Conservation (phyloP, 2,888 invertebrate genomes). For the Coenonympha glycerion region DNA sequence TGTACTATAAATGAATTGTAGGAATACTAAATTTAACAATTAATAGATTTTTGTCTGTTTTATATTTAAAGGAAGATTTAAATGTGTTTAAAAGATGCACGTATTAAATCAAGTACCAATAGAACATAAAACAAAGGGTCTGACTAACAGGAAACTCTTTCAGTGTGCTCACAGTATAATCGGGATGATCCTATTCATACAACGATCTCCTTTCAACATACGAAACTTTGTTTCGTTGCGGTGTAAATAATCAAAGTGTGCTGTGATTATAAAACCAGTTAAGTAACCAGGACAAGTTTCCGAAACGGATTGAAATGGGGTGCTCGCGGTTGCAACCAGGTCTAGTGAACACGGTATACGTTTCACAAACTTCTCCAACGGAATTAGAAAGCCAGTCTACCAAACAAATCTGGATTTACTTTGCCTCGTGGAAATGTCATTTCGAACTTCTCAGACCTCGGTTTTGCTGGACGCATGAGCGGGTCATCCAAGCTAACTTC, state of each 20-base stretch:
- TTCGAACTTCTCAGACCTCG: conserved; percentile 47
- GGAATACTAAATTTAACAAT: too few species aligned
- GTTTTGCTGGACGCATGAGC: conserved; percentile 31
- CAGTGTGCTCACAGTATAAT: conserved; percentile 28
- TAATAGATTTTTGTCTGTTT: too few species aligned
- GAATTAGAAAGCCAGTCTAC: conserved; percentile 72
- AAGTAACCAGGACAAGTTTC: conserved; percentile 54
- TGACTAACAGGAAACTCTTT: conserved; percentile 14
- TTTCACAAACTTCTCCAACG: conserved; percentile 68
- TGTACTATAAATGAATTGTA: not conserved
- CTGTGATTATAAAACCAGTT: conserved; percentile 57
- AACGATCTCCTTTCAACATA: conserved; percentile 61
- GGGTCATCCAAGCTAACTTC: conserved; percentile 28
- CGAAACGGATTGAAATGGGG: conserved; percentile 68
- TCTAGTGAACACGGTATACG: conserved; percentile 69
- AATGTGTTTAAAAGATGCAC: too few species aligned
- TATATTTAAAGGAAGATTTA: too few species aligned
- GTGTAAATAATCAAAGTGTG: conserved; percentile 70
- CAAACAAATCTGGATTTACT: conserved; percentile 69
- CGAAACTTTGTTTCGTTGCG: conserved; percentile 63
- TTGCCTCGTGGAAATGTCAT: conserved; percentile 61
- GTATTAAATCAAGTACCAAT: not conserved
- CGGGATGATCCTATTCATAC: conserved; percentile 56
- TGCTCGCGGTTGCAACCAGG: conserved; percentile 65
- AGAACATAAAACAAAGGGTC: conserved; percentile 4